Base-by-base conservation (phyloP, 64 coral and sea anemone genomes). In the Montipora sp. region DNA sequence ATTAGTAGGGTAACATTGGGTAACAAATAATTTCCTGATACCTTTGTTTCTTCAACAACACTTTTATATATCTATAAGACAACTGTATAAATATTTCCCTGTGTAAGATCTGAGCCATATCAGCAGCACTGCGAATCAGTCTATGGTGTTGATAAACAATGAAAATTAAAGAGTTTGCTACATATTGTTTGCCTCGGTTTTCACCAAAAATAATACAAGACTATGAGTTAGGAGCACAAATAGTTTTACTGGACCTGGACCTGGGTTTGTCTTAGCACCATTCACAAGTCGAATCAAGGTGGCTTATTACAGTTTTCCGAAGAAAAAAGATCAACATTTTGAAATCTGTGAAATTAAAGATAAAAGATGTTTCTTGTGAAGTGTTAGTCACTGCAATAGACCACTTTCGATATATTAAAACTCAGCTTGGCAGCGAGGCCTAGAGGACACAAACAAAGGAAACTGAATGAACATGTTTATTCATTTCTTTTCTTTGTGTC, bases 41-140 rank as follows among this genome's bases (percentile, higher is more conserved):
- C 77, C 77, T 51, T 46, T 79, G 77, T 79, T 8, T 79, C 18
- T 23, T 79, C 19, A 79, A 79, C 47, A 79, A 79, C 77, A 79
- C 47, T 55, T n/a, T 79, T 79, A 51, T 79, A 9, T 0, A n/a
- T 36, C 36, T 36, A 36, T 36, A 36, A 36, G 36, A 36, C 36
- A 63, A 63, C 60, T 16, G 14, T 63, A 63, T 16, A 63, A 19
- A 55, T 5, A 55, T 7, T 63, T 12, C 14, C 60, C 3, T 63
- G 60, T 63, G 60, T 16, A 63, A 63, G 60, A 63, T 63, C 9
- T 63, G 9, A 63, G 60, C 19, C 68, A 71, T 9, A 9, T 71
- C 68, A 71, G 68, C 20, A 71, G 68, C 68, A 71, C 8, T 71
- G 4, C 21, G 19, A 71, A 27, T 16, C 14, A 8, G 8, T 68